Evolutionary conservation across 1,140 invertebrate species (phyloP).

Genomic region (Lycorma delicatula): DNA sequence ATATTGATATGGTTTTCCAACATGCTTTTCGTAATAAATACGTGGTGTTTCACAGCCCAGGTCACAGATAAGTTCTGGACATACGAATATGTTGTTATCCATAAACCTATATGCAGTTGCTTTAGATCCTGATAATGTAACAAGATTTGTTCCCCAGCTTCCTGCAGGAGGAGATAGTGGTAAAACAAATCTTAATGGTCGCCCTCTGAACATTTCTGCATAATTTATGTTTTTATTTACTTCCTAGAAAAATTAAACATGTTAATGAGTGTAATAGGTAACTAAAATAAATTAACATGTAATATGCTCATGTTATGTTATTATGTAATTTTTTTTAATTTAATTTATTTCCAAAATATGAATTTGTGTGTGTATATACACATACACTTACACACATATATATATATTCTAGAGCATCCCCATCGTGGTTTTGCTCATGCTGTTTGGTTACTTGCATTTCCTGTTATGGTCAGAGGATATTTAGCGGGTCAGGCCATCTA

Average conservation of each 20-base stretch:
- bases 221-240: conserved; percentile 72
- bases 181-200: conserved; percentile 63
- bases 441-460: no score
- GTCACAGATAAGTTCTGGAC: conserved; percentile 57
- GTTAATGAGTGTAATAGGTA: no score
- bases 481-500: no score
- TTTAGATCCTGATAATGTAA: conserved; percentile 35
- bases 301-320: no score
- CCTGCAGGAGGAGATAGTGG: conserved; percentile 38
- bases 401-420: no score
- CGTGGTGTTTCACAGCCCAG: conserved; percentile 76
- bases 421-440: no score
- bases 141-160: conserved; percentile 6
- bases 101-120: conserved; percentile 43
- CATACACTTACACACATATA: no score
- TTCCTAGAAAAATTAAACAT: conserved; percentile 49
- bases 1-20: conserved; percentile 63
- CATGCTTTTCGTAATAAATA: conserved; percentile 60
- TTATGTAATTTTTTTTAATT: no score
- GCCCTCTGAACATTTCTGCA: conserved; percentile 63
- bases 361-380: no score
- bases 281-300: no score
- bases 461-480: no score
- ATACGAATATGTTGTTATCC: conserved; percentile 43
- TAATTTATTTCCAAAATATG: no score